These are phyloP conservation scores for Mustelus asterias DNA, from an alignment of 2,113 vertebrate genomes.

Conservation along the genomic window DNA sequence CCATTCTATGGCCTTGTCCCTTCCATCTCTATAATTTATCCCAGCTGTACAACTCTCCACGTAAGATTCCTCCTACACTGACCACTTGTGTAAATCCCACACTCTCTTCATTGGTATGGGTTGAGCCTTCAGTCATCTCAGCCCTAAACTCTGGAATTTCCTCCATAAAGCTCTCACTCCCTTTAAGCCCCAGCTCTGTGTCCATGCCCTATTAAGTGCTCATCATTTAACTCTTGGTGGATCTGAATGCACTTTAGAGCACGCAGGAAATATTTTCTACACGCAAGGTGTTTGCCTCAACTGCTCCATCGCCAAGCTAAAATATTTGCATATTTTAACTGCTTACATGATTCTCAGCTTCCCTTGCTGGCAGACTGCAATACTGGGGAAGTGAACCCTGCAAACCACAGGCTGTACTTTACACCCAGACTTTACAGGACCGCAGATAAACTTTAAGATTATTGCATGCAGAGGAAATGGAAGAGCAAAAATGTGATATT, in stretches of 20 bases:
- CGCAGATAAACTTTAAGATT: neutral
- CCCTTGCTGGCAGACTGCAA: neutral
- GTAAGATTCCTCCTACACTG: neutral
- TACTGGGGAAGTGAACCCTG: neutral
- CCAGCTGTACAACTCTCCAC: neutral
- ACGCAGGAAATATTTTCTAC: too few relatives aligned
- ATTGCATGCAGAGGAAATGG: neutral
- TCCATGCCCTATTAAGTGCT: neutral
- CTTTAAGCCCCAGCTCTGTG: neutral
- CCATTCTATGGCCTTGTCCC: neutral
- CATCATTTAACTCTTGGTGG: neutral
- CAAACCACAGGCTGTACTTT: neutral
- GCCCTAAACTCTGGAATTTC: neutral
- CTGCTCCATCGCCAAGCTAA: neutral
- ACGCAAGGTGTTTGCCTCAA: neutral
- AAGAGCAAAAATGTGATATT: neutral
- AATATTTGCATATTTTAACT: neutral
- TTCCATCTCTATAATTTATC: neutral
- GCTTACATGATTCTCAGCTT: neutral
- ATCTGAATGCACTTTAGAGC: neutral
- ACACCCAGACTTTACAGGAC: neutral
- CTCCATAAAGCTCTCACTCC: neutral
- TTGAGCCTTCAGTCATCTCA: neutral
- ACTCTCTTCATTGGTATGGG: too few relatives aligned
- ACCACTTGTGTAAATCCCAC: too few relatives aligned